Evolutionary conservation across 2,797 vertebrate species (phyloP).

Genomic region (Parauchenoglanis ngamensis): DNA sequence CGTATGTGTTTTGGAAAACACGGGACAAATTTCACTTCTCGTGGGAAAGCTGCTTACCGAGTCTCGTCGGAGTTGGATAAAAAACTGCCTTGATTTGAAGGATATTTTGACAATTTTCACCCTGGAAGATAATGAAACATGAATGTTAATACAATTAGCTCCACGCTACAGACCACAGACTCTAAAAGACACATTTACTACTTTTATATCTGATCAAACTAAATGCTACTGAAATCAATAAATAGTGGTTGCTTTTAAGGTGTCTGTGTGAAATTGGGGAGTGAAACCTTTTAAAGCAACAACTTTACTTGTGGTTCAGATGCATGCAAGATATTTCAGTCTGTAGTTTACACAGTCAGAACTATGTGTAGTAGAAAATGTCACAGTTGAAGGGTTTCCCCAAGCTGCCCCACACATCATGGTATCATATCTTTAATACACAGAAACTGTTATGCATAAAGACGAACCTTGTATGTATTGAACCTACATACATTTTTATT

Average conservation of each 20-base stretch:
- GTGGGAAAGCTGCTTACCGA: constrained; percentile 77
- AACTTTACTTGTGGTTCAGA: not conserved
- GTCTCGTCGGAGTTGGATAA: constrained; percentile 94
- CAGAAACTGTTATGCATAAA: not conserved
- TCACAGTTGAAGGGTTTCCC: not conserved
- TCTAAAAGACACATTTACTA: not conserved
- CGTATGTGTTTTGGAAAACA: not conserved
- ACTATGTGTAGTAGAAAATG: not conserved
- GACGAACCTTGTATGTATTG: too few species aligned
- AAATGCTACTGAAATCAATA: not conserved
- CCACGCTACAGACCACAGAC: not conserved
- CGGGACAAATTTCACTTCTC: not conserved
- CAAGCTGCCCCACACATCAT: not conserved
- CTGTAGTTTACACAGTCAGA: not conserved
- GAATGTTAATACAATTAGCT: not conserved
- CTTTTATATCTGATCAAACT: not conserved
- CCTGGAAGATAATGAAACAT: constrained; percentile 72
- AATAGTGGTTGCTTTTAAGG: not conserved
- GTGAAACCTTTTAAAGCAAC: not conserved
- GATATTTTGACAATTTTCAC: constrained; percentile 99
- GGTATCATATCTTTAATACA: not conserved
- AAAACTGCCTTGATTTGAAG: constrained; percentile 99
- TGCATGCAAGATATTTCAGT: not conserved
- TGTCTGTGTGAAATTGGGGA: not conserved
- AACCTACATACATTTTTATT: not conserved